These are phyloP conservation scores for Paramormyrops kingsleyae DNA, from an alignment of 2,113 vertebrate species.

Conservation along the genomic window DNA sequence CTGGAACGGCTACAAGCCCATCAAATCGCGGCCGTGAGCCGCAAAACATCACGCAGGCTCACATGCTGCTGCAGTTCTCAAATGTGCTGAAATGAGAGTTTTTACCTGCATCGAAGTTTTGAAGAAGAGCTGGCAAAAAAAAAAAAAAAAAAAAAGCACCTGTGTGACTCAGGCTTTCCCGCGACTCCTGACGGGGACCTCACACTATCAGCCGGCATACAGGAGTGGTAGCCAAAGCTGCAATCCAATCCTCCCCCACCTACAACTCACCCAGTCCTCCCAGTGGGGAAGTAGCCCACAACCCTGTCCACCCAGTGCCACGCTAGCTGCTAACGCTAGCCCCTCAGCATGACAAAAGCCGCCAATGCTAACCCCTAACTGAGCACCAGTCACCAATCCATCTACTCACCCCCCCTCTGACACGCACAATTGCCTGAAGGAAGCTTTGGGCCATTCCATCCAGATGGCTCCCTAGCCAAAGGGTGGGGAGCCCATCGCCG, in stretches of 20 bases:
- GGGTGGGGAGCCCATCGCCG: not conserved
- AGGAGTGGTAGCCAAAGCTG: not conserved
- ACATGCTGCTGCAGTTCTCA: not conserved
- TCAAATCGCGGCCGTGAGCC: not conserved
- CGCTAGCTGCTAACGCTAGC: not conserved
- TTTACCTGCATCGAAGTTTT: not conserved
- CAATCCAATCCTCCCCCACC: not conserved
- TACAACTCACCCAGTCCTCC: not conserved
- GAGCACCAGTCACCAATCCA: not conserved
- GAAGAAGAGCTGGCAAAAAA: not conserved
- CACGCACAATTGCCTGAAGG: not conserved
- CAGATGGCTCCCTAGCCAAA: not conserved
- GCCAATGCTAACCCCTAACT: not conserved
- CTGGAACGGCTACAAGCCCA: not conserved
- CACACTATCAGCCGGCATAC: not conserved
- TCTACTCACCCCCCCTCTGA: not conserved
- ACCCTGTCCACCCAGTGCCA: not conserved
- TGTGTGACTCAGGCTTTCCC: conserved; percentile 5
- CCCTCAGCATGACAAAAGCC: not conserved
- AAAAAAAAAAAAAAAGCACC: not conserved
- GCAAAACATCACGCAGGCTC: not conserved
- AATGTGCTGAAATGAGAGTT: not conserved
- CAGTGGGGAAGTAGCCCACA: not conserved
- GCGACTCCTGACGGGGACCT: not conserved
- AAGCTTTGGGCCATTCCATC: not conserved